Base-by-base conservation (phyloP, 1,140 invertebrate species). In the Notospermus geniculatus region DNA sequence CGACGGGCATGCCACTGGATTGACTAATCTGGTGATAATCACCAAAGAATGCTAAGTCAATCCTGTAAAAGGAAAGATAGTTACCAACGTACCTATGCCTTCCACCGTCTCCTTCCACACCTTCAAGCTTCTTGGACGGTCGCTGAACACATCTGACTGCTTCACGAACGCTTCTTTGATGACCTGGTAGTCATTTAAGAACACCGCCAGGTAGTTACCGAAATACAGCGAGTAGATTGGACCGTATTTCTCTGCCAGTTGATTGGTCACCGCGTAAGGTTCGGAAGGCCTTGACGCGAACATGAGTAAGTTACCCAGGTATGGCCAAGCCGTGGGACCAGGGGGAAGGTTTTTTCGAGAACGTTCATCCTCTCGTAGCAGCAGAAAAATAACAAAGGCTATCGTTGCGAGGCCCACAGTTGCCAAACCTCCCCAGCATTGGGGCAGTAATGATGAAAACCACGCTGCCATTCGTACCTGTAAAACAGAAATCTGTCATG, bases 121-220 rank as follows among this genome's bases (percentile, higher is more conserved):
- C 25, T 27, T 50, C 46, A 50, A 9, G 19, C 19, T 50, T 50
- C 46, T 5, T 29, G 63, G 60, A 60, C 65, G 36, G 13, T 52
- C 32, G 28, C 27, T 32, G 52, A 69, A 66, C 22, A 25, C 4
- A 23, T 27, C 54, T 17, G 54, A 61, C 27, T 70, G 59, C 36
- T 70, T 59, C 1, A 59, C 60, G 15, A 65, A 63, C 11, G 59
- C 63, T 27, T 60, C 61, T 41, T 65, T 67, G 32, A 68, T 59
- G 11, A 43, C 46, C 15, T 66, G 55, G 30, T 60, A 69, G 36
- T 59, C 61, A 28, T 68, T 65, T 15, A 68, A 25, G 45, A 66
- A 54, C 19, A 68, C 62, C 0, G 52, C 45, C 27, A 68, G 53
- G 39, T 65, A 27, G 0, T 57, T 36, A 22, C 57, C 60, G 29